These are phyloP conservation scores for Petroica traversi DNA, from an alignment of 2,113 vertebrate species.

Conservation along the genomic window DNA sequence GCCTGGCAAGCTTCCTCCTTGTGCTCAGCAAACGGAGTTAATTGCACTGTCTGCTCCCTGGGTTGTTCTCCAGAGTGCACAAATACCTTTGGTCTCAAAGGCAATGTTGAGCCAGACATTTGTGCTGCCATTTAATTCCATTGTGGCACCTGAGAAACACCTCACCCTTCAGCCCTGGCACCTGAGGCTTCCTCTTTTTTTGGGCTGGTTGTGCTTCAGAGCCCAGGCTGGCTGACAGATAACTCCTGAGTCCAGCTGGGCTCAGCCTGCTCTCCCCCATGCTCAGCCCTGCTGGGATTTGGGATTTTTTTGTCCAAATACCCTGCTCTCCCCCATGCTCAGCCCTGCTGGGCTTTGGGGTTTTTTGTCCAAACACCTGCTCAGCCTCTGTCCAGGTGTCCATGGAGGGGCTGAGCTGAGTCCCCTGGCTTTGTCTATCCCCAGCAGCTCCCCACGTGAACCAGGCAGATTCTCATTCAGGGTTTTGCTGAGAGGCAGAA, in stretches of 20 bases:
- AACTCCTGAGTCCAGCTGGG: background rate
- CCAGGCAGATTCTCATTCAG: background rate
- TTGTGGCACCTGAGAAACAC: background rate
- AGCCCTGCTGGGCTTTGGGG: background rate
- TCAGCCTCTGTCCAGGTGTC: background rate
- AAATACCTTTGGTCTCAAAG: slow-evolving; percentile 21
- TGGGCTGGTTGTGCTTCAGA: background rate
- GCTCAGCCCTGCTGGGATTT: background rate
- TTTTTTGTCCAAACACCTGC: background rate
- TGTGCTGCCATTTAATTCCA: background rate
- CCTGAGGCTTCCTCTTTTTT: background rate
- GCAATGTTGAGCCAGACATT: background rate
- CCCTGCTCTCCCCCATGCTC: background rate
- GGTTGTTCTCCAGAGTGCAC: background rate
- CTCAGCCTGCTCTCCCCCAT: background rate
- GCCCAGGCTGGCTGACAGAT: background rate
- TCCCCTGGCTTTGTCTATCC: background rate
- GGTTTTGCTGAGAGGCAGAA: background rate
- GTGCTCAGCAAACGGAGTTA: background rate
- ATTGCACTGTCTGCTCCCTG: background rate
- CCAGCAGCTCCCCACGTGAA: background rate
- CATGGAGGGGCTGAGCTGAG: rapidly evolving
- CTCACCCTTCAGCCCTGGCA: background rate
- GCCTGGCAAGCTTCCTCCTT: background rate
- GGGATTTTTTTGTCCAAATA: background rate